phyloP scores from a whole-genome alignment of 1,140 invertebrate species.

The Chionoecetes opilio region DNA sequence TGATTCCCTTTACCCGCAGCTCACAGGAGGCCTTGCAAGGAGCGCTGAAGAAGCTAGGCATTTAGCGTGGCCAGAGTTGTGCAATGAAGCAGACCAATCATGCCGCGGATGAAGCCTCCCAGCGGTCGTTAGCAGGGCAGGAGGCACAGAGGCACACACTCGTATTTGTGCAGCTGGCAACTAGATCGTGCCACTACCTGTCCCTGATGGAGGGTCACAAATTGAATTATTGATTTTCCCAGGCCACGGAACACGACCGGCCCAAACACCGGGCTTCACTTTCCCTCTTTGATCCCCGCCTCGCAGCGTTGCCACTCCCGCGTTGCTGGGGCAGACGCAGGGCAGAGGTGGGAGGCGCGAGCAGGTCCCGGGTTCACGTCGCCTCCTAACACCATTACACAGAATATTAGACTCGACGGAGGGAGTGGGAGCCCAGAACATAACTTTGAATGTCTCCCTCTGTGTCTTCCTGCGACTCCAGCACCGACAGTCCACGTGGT shows the following conservation, averaged over 20 bases:
- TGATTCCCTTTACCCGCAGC: neutral
- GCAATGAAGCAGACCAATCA: neutral
- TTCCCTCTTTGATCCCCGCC: constrained; percentile 13
- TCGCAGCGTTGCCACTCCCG: neutral
- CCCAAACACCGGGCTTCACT: neutral
- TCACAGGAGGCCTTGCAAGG: neutral
- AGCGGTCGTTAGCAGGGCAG: neutral
- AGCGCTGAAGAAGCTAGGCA: neutral
- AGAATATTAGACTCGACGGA: neutral
- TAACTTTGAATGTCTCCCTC: neutral
- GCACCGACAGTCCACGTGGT: too few species aligned
- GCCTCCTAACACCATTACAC: neutral
- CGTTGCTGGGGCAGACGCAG: neutral
- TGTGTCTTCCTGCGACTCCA: neutral
- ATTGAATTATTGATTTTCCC: constrained; percentile 31
- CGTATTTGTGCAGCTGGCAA: constrained; percentile 18
- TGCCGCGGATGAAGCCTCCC: neutral
- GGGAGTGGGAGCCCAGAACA: neutral
- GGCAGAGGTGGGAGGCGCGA: neutral
- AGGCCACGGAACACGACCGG: neutral
- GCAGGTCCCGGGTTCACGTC: neutral
- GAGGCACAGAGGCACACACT: too few species aligned
- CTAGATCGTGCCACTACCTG: constrained; percentile 1
- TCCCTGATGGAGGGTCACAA: constrained; percentile 25
- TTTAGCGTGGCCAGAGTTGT: neutral